Percentiles rank a stretch among this genome's conserved stretches.
phyloP scores from a whole-genome alignment of 2,888 invertebrate species.

The Agrenia bidenticulata region DNA sequence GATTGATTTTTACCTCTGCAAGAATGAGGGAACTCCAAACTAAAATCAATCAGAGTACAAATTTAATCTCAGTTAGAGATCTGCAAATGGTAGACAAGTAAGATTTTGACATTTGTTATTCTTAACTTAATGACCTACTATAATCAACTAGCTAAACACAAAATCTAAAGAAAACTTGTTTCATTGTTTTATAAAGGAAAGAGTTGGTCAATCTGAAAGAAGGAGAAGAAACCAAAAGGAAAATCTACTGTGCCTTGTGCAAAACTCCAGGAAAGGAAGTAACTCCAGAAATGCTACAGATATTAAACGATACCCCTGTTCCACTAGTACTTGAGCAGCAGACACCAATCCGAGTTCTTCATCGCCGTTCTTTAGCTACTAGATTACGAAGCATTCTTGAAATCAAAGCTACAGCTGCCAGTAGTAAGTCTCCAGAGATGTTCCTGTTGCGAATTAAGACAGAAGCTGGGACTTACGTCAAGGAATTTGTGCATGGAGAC shows the following conservation, averaged over 20 bases:
- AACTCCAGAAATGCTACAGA: constrained; percentile 55
- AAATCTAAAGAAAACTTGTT: too few species aligned
- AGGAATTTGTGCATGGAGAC: constrained; percentile 97
- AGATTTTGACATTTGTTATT: too few species aligned
- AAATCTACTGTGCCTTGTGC: constrained; percentile 83
- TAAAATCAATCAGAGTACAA: constrained; percentile 62
- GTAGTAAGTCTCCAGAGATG: constrained; percentile 49
- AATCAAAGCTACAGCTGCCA: constrained; percentile 64
- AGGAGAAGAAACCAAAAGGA: constrained; percentile 85
- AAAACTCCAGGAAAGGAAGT: constrained; percentile 57
- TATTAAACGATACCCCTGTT: constrained; percentile 60
- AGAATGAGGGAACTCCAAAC: constrained; percentile 63
- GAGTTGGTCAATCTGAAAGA: constrained; percentile 71
- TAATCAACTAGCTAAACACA: too few species aligned
- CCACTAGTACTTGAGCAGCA: constrained; percentile 71
- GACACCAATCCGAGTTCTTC: constrained; percentile 88
- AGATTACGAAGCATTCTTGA: constrained; percentile 68
- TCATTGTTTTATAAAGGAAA: constrained; percentile 60
- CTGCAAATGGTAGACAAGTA: constrained; percentile 67
- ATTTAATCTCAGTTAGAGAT: constrained; percentile 63
- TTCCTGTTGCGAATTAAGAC: constrained; percentile 72
- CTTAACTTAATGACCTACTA: too few species aligned
- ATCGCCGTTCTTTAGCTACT: constrained; percentile 70
- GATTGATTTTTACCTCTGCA: constrained; percentile 60
- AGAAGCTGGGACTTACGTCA: constrained; percentile 93